Conservation (phyloP, 2,113 vertebrate species). For the Suricata suricatta region DNA sequence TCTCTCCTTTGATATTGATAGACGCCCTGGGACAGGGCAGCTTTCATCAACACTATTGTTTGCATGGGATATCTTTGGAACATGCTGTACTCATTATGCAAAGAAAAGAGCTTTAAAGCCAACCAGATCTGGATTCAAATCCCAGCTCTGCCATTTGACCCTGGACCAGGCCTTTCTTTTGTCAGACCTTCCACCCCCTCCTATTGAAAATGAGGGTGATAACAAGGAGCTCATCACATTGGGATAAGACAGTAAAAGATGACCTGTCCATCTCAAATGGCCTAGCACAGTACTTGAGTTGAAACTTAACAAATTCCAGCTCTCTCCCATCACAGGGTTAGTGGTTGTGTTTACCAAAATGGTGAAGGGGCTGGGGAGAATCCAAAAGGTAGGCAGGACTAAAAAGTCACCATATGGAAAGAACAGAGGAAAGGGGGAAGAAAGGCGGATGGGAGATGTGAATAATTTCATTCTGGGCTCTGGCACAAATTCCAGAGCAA, state of each 20-base stretch:
- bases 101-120: slow-evolving; percentile 29
- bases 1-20: slow-evolving; percentile 14
- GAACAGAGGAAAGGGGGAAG: not conserved
- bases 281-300: not conserved
- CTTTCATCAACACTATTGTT: slow-evolving; percentile 27
- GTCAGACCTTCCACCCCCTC: not conserved
- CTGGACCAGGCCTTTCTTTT: not conserved
- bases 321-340: not conserved
- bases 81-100: not conserved
- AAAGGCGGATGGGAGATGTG: not conserved
- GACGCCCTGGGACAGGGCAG: not conserved
- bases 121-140: not conserved
- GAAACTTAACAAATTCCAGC: not conserved
- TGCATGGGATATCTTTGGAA: slow-evolving; percentile 41
- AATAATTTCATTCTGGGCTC: slow-evolving; percentile 41
- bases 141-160: not conserved
- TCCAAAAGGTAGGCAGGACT: not conserved
- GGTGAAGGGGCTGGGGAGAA: not conserved
- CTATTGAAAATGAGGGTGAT: not conserved
- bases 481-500: slow-evolving; percentile 19
- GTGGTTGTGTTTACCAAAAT: not conserved
- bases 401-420: slow-evolving; percentile 1
- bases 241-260: not conserved
- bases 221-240: not conserved
- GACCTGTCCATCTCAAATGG: not conserved